Base-by-base conservation (phyloP, 1,140 invertebrate genomes). In the Drosophila malerkotliana region DNA sequence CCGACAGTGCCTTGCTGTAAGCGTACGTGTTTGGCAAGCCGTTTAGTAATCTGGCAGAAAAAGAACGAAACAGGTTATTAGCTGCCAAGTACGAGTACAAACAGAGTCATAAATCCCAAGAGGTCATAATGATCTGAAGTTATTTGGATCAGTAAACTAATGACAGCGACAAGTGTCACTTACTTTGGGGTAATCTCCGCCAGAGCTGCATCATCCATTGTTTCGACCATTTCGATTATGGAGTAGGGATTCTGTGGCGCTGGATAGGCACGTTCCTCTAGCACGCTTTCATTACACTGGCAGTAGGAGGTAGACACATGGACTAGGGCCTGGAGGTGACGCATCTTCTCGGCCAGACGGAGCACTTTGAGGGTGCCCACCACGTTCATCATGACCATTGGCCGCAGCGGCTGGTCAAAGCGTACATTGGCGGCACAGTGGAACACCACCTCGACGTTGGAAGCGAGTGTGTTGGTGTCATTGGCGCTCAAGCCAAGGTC, bases 361-460 rank as follows among this genome's bases (percentile, higher is more conserved):
- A 96, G 92, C 1, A 96, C 81, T 69, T 94, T 94, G 57, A 94
- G 92, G 0, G 95, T 96, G 0, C 95, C 95, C 7, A 93, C 83
- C 2, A 95, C 93, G 78, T 97, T 97, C 83, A 94, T 93, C 6
- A 94, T 93, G n/a, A 96, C 92, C 3, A 96, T 95, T 4, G 94
- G 92, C 78, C 95, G 95, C 0, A 99, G 92, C 21, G 94, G 94
- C 92, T 98, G 97, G 87, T 98, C 96, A 91, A 99, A 99, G 45
- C 97, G 90, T 63, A 96, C 96, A 83, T 97, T 98, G 18, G 98
- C 98, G n/a, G 98, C 97, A 78, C 96, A 97, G 84, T 98, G 97
- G 92, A 98, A 97, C 0, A 98, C 93, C n/a, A 98, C 94, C 28
- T 95, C 94, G 14, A 97, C 94, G 62, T 95, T 94, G 9, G 94